phyloP scores from a whole-genome alignment of 1,140 invertebrate genomes.

The Formica exsecta region DNA sequence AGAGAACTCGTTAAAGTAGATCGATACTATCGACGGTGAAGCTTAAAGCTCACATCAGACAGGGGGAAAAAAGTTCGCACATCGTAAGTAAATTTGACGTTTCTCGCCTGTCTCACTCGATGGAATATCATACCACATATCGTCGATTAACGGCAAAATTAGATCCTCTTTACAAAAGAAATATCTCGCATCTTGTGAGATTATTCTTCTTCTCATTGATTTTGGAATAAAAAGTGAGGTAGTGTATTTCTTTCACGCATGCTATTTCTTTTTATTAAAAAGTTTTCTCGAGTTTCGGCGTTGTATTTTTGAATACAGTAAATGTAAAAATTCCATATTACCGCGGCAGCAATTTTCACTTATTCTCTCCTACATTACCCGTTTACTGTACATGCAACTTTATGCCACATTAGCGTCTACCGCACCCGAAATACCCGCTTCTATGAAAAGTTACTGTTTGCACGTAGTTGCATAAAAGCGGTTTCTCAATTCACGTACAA shows the following conservation, averaged over 20 bases:
- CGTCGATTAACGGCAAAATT: constrained; percentile 60
- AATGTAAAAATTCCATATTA: not conserved
- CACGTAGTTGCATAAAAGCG: not conserved
- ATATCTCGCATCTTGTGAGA: constrained; percentile 20
- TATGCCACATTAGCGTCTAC: not conserved
- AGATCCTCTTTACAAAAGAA: constrained; percentile 19
- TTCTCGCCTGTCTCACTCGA: constrained; percentile 55
- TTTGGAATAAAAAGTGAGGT: constrained; percentile 57
- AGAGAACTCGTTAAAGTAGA: constrained; percentile 42
- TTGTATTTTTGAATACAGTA: constrained; percentile 7
- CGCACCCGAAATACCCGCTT: constrained; percentile 3
- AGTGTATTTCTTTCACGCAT: not conserved
- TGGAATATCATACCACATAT: constrained; percentile 63
- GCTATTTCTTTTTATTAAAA: constrained; percentile 1
- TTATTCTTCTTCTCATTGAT: constrained; percentile 19
- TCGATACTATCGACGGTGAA: constrained; percentile 14
- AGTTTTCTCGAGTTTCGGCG: constrained; percentile 2
- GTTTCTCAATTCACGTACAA: not conserved
- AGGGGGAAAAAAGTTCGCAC: constrained; percentile 38
- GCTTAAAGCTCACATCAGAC: constrained; percentile 57
- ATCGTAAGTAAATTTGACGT: constrained; percentile 66
- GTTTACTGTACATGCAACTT: not conserved
- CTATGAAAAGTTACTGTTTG: constrained; percentile 18
- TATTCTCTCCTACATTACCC: constrained; percentile 7
- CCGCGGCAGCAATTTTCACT: constrained; percentile 29